These are phyloP conservation scores for Agrotis puta DNA, from an alignment of 2,888 invertebrate genomes.

Conservation along the genomic window DNA sequence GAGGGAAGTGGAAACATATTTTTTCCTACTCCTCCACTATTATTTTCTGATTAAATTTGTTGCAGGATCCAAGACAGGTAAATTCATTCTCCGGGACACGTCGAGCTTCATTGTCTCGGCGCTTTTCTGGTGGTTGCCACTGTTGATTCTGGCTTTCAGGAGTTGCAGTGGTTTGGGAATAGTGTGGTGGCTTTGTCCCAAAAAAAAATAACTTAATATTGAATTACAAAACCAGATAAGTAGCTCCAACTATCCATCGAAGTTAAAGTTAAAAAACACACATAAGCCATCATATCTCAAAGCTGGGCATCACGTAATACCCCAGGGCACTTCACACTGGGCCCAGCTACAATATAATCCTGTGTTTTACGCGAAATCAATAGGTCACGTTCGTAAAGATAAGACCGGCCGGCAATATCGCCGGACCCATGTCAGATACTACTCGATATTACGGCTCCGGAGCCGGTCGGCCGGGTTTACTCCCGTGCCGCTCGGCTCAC, in stretches of 20 bases:
- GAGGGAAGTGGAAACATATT: too few relatives aligned
- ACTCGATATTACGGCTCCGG: conserved; percentile 51
- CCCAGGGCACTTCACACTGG: conserved; percentile 60
- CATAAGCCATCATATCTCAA: conserved; percentile 53
- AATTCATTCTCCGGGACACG: too few relatives aligned
- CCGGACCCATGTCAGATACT: conserved; percentile 77
- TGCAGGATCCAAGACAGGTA: too few relatives aligned
- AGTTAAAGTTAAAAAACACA: conserved; percentile 51
- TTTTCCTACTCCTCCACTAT: too few relatives aligned
- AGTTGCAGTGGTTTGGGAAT: too few relatives aligned
- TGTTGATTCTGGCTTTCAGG: too few relatives aligned
- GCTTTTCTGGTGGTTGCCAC: too few relatives aligned
- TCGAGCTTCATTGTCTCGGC: too few relatives aligned
- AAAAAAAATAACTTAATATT: too few relatives aligned
- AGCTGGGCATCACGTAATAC: conserved; percentile 49
- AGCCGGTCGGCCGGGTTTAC: conserved; percentile 47
- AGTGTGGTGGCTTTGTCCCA: too few relatives aligned
- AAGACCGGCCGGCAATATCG: conserved; percentile 71
- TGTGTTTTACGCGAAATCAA: conserved; percentile 71
- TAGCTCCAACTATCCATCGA: not conserved
- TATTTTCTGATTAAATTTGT: too few relatives aligned
- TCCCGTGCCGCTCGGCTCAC: conserved; percentile 24
- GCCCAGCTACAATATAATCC: conserved; percentile 62
- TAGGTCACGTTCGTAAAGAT: conserved; percentile 74
- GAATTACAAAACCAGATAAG: conserved; percentile 31